Conservation (phyloP, 2,113 vertebrate genomes). For the Phaetusa simplex region DNA sequence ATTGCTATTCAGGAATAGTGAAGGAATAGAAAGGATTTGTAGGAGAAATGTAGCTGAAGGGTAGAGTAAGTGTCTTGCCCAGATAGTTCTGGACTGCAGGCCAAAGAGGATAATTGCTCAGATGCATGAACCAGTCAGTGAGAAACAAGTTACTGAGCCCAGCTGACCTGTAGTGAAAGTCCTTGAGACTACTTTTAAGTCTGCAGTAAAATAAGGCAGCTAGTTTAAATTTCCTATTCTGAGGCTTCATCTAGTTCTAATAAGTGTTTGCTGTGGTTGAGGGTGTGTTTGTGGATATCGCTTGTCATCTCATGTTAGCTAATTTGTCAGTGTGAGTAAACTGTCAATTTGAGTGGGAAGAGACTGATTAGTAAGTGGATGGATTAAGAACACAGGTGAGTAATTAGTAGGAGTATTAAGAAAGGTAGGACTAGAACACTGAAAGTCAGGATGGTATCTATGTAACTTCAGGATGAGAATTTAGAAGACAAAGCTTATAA, state of each 20-base stretch:
- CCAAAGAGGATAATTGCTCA: not conserved
- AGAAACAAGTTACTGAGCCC: not conserved
- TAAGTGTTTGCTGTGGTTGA: not conserved
- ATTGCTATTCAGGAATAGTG: not conserved
- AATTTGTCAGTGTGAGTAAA: not conserved
- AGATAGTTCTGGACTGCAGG: not conserved
- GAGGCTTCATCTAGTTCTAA: not conserved
- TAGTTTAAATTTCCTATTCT: not conserved
- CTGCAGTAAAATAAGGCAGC: not conserved
- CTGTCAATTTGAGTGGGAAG: slow-evolving; percentile 37
- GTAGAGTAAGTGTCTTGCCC: not conserved
- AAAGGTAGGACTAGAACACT: not conserved
- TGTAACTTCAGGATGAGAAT: not conserved
- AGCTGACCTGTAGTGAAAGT: not conserved
- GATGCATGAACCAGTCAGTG: not conserved
- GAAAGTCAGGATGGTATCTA: not conserved
- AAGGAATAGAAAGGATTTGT: not conserved
- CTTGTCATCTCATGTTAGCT: not conserved
- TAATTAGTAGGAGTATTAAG: not conserved
- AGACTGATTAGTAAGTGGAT: not conserved
- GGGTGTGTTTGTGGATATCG: not conserved
- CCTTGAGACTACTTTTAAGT: not conserved
- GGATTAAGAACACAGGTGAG: not conserved
- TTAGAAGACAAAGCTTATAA: not conserved
- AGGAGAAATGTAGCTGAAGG: not conserved